Base-by-base conservation (phyloP, 2,888 invertebrate genomes). In the Invenusta paracnida region DNA sequence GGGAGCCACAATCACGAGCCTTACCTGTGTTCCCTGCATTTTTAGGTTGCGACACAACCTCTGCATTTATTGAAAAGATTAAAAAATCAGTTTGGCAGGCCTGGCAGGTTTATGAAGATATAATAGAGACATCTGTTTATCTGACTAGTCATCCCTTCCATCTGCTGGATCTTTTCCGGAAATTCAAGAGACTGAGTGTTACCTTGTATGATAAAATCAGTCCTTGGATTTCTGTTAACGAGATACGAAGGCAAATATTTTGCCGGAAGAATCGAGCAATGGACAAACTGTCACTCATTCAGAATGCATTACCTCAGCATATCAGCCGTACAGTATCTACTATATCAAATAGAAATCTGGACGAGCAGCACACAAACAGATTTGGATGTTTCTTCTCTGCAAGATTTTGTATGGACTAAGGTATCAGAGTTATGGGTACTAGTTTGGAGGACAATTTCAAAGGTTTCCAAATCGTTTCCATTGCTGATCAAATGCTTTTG, bases 41-140 rank as follows among this genome's bases (percentile, higher is more conserved):
- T 30, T 17, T 5, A 13, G 29, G 82, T 82, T 28, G 27, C 5
- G 82, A 27, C 30, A 82, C 82, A 82, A 82, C 82, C 82, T 82
- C 82, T 82, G 17, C 82, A 2, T 82, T 82, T 82, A 82, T 29
- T 82, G 29, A 28, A 82, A 82, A 82, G 30, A 27, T 11, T 29
- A 82, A 82, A 28, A 82, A 82, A 23, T 82, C 82, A 82, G 82
- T 27, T 82, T 82, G 82, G 82, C 82, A 13, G 30, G 82, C 82
- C 17, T 82, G 29, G 82, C 30, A 82, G 82, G 17, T 82, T 28
- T 82, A 82, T 30, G 82, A 82, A 27, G 66, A 30, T 31, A 27
- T 5, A 11, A 83, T 25, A 31, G 5, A 48, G 48, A 48, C 66
- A 31, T 83, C 66, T 83, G 27, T 31, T n/a, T 30, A 30, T 83